Conservation (phyloP, 2,797 vertebrate genomes). For the Artibeus jamaicensis region DNA sequence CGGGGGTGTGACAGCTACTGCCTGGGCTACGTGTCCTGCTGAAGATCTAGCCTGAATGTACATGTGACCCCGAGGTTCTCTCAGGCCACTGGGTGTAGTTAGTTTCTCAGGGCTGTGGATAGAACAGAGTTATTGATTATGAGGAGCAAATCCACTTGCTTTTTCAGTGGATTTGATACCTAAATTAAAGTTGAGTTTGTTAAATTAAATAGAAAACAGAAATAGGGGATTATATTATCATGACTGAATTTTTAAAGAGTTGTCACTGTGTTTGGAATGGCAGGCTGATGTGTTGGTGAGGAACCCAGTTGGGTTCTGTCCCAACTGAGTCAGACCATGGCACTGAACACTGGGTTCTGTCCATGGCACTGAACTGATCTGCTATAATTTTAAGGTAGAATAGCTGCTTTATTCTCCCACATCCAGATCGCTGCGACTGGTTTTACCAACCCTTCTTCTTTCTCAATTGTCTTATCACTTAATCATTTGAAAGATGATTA, state of each 20-base stretch:
- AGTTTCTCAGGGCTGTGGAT: background rate
- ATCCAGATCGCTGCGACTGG: background rate
- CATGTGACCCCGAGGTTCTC: background rate
- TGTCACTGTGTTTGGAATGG: background rate
- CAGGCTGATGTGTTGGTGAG: background rate
- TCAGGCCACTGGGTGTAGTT: background rate
- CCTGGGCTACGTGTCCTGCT: background rate
- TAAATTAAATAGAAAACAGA: background rate
- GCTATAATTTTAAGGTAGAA: background rate
- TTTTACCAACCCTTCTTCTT: background rate
- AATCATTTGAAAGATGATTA: background rate
- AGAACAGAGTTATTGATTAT: background rate
- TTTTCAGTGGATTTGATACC: background rate
- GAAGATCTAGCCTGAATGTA: background rate
- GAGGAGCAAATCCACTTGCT: background rate
- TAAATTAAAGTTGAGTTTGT: conserved; percentile 29
- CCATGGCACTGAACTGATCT: background rate
- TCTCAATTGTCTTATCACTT: background rate
- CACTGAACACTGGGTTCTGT: background rate
- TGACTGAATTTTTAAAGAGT: background rate
- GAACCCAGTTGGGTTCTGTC: background rate
- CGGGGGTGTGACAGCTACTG: background rate
- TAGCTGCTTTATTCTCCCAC: background rate
- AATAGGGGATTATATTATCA: background rate
- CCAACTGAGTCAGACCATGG: too few relatives aligned